These are phyloP conservation scores for Passer montanus DNA, from an alignment of 2,113 vertebrate genomes.

Conservation along the genomic window DNA sequence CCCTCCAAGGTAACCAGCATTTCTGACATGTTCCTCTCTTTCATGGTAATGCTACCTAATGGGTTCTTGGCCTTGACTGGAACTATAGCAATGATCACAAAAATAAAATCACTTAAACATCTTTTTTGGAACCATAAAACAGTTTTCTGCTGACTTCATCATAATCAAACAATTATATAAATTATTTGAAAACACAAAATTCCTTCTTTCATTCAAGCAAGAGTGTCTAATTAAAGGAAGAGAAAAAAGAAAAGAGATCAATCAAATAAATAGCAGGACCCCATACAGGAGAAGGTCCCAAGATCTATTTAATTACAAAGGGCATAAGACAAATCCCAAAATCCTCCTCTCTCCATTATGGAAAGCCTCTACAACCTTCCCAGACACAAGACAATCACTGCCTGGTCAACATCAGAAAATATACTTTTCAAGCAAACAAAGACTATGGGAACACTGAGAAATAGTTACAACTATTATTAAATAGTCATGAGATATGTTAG, in stretches of 20 bases:
- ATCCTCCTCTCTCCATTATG: background rate
- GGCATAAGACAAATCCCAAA: background rate
- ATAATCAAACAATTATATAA: background rate
- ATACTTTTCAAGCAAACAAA: background rate
- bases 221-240: background rate
- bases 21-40: background rate
- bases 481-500: background rate
- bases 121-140: background rate
- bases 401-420: background rate
- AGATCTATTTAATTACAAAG: background rate
- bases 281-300: background rate
- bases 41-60: background rate
- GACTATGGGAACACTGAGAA: background rate
- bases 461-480: background rate
- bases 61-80: background rate
- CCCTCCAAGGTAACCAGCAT: background rate
- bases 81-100: background rate
- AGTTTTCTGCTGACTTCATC: background rate
- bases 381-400: background rate
- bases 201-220: background rate
- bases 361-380: background rate
- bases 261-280: background rate
- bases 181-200: background rate
- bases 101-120: background rate
- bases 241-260: background rate